Conservation (phyloP, 2,113 vertebrate species). For the Pampusana beccarii region DNA sequence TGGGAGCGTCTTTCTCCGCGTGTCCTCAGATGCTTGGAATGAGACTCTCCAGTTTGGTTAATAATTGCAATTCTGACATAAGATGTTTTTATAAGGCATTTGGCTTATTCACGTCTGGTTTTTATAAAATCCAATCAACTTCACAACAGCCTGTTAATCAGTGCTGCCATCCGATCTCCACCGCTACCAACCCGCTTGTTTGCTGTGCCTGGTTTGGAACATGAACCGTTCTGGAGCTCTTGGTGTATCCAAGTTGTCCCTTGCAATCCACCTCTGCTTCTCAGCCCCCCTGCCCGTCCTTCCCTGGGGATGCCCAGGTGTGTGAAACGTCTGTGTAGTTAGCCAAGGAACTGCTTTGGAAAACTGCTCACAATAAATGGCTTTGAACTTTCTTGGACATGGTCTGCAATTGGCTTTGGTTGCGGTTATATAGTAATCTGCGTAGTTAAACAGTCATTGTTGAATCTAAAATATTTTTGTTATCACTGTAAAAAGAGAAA, state of each 20-base stretch:
- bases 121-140: background rate
- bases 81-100: background rate
- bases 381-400: background rate
- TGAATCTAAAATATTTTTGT: background rate
- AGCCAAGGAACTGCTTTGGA: background rate
- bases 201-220: background rate
- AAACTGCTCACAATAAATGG: background rate
- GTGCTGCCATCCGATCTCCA: background rate
- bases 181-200: rapidly evolving
- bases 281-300: background rate
- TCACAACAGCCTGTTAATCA: background rate
- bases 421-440: background rate
- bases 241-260: background rate
- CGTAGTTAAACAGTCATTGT: background rate
- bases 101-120: background rate
- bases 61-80: rapidly evolving
- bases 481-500: background rate
- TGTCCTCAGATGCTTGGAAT: background rate
- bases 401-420: background rate
- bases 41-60: background rate
- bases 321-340: rapidly evolving
- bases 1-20: background rate
- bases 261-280: too few relatives aligned
- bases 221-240: background rate
- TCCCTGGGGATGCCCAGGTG: background rate